Base-by-base conservation (phyloP, 2,888 invertebrate genomes). In the Agonopterix subpropinquella region DNA sequence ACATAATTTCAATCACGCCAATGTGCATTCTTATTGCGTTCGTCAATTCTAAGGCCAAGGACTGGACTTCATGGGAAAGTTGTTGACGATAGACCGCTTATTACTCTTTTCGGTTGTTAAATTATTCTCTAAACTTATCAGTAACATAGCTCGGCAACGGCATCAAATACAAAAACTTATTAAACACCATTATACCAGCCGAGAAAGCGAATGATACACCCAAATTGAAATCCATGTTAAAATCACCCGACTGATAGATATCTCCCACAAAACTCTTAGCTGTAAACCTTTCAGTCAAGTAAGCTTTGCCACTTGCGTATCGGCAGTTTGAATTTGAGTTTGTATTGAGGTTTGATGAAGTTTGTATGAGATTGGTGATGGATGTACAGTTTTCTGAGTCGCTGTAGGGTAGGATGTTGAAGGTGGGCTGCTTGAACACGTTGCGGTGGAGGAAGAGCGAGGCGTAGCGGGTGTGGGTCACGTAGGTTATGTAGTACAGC, bases 131-230 rank as follows among this genome's bases (percentile, higher is more conserved):
- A 83, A 97, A 97, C 81, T 97, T 97, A 54, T 94, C 93, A 66
- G 95, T 95, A 10, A 97, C 91, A 69, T 93, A 95, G 36, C 93
- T 92, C 0, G 97, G 96, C 61, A 97, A 78, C 0, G 97, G 97
- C 61, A 97, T 90, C 43, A 96, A 82, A 78, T 97, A 97, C 47
- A 97, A 82, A 53, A 97, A 91, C 73, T 96, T 92, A 73, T 97
- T 97, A 4, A 96, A 90, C 44, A 96, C 90, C 55, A 95, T 92
- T 59, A 96, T 90, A 1, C 95, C 95, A 0, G 94, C 82, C 0
- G 96, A 92, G 67, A 97, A 97, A 0, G 95, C 95, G 55, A 96
- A 92, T 0, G 95, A 93, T 28, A 96, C 91, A 0, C 95, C 93
- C 49, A 97, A 90, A 84, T 97, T 96, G 47, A 94, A 91, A 58